phyloP scores from a whole-genome alignment of 2,113 vertebrate genomes.

The Tautogolabrus adspersus region DNA sequence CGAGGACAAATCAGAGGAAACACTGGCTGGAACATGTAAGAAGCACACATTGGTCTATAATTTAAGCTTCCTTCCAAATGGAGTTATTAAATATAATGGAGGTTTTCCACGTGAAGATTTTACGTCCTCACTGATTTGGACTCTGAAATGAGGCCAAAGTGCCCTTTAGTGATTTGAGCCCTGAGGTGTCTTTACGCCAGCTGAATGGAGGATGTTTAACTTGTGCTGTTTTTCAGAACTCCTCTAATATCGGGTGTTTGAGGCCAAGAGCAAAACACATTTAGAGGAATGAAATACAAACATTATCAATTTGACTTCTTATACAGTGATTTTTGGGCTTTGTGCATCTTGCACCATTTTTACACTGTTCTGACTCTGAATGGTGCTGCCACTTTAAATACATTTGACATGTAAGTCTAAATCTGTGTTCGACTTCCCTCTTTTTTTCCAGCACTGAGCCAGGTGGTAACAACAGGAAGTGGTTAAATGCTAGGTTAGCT shows the following conservation, averaged over 20 bases:
- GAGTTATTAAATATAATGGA: constrained; percentile 29
- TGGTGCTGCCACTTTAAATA: no score
- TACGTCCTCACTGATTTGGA: constrained; percentile 25
- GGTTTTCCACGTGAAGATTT: constrained; percentile 28
- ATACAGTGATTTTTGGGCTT: not conserved
- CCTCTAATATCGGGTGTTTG: not conserved
- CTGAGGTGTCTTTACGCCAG: constrained; percentile 1
- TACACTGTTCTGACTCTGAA: no score
- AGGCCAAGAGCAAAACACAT: not conserved
- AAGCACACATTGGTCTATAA: constrained; percentile 14
- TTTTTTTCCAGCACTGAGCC: no score
- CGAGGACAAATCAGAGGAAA: constrained; percentile 19
- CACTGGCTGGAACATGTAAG: constrained; percentile 18
- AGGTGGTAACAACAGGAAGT: no score
- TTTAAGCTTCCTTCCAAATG: constrained; percentile 7
- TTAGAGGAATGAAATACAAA: not conserved
- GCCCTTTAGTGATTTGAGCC: constrained; percentile 16
- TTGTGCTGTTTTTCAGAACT: not conserved
- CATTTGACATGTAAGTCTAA: no score
- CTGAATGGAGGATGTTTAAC: constrained; percentile 8
- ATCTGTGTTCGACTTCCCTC: no score
- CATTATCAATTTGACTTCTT: not conserved
- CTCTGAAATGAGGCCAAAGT: constrained; percentile 20
- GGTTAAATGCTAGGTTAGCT: no score
- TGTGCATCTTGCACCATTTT: no score